These are phyloP conservation scores for Taphrorychus bicolor DNA, from an alignment of 2,888 invertebrate species.

Conservation along the genomic window DNA sequence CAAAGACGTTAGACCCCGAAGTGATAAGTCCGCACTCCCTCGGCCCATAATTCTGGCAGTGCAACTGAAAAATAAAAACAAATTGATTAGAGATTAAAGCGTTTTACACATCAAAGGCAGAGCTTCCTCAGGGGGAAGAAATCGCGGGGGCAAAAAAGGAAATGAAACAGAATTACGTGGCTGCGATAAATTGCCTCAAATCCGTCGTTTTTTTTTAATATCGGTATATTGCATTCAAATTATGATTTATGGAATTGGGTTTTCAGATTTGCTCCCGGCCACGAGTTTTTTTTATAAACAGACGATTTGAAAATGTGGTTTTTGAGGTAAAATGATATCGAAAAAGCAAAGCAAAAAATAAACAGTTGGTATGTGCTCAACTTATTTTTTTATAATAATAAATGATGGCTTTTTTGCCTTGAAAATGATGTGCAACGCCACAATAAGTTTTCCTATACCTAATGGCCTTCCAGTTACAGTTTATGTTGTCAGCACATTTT, in stretches of 20 bases:
- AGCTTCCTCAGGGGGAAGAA: not conserved
- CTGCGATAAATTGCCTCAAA: not conserved
- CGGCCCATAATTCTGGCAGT: slow-evolving; percentile 53
- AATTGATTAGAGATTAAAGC: slow-evolving; percentile 8
- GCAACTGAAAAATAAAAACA: slow-evolving; percentile 51
- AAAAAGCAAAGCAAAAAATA: not conserved
- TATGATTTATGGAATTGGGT: slow-evolving; percentile 5
- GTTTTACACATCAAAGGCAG: not conserved
- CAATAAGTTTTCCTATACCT: no score
- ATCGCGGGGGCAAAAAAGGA: not conserved
- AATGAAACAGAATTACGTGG: not conserved
- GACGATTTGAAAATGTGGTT: not conserved
- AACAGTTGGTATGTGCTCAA: no score
- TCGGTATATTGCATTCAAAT: slow-evolving; percentile 5
- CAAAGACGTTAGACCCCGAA: slow-evolving; percentile 28
- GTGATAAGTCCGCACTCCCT: slow-evolving; percentile 52
- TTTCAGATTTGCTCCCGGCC: not conserved
- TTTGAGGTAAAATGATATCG: not conserved
- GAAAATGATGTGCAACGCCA: no score
- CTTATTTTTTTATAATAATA: no score
- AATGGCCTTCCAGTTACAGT: no score
- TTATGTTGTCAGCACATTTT: no score
- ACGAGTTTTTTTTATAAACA: not conserved
- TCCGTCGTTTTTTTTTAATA: not conserved
- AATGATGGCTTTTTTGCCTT: no score